These are phyloP conservation scores for Aix galericulata DNA, from an alignment of 2,113 vertebrate genomes.

Conservation along the genomic window DNA sequence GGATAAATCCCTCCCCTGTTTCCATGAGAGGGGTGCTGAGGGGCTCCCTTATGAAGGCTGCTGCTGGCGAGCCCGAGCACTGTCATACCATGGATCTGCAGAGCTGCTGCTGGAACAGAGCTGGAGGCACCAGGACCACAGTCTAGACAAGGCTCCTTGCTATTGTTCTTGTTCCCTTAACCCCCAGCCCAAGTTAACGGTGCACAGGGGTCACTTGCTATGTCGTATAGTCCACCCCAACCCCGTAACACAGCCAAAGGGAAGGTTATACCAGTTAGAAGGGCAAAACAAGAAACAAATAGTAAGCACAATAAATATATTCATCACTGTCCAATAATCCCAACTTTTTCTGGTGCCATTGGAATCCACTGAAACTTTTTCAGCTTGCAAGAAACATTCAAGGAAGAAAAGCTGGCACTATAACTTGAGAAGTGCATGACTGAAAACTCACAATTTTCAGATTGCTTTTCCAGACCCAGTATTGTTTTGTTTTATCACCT, in stretches of 20 bases:
- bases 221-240: not conserved
- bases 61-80: not conserved
- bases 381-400: not conserved
- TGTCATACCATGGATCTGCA: not conserved
- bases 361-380: not conserved
- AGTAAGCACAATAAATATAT: not conserved
- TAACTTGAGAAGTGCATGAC: too few relatives aligned
- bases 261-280: not conserved
- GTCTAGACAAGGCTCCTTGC: not conserved
- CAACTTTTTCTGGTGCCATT: not conserved
- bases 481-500: not conserved
- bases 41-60: not conserved
- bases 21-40: not conserved
- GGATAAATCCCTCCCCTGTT: not conserved
- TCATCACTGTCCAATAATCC: not conserved
- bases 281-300: not conserved
- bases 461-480: not conserved
- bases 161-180: conserved; percentile 6
- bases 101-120: not conserved
- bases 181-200: not conserved
- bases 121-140: conserved; percentile 5
- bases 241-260: not conserved
- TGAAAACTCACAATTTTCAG: not conserved
- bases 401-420: not conserved
- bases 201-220: not conserved